Conservation (phyloP, 1,140 invertebrate genomes). For the Maniola jurtina region DNA sequence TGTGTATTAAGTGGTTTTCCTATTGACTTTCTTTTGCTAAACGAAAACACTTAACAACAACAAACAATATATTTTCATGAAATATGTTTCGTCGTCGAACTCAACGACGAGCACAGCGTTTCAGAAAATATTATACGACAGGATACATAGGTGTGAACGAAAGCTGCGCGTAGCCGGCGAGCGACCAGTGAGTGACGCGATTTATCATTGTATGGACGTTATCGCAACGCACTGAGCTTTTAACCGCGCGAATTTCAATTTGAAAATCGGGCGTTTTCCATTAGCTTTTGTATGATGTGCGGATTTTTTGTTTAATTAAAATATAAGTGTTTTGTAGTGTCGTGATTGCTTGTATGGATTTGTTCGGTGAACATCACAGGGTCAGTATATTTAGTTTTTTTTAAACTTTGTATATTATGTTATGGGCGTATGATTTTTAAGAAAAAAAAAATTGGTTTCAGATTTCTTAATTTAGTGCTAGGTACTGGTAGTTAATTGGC, state of each 20-base stretch:
- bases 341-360: conserved; percentile 22
- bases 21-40: too few relatives aligned
- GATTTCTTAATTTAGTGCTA: too few relatives aligned
- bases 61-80: not conserved
- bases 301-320: not conserved
- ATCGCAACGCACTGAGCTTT: conserved; percentile 10
- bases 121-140: not conserved
- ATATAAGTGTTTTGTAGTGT: conserved; percentile 22
- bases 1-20: too few relatives aligned
- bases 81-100: not conserved
- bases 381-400: not conserved
- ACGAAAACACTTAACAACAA: too few relatives aligned
- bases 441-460: too few relatives aligned
- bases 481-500: too few relatives aligned
- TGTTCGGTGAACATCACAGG: conserved; percentile 6
- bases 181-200: conserved; percentile 50
- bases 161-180: conserved; percentile 33
- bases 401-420: too few relatives aligned
- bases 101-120: not conserved
- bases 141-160: conserved; percentile 23
- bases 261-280: conserved; percentile 13
- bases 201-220: conserved; percentile 50
- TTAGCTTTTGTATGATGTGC: conserved; percentile 7
- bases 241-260: conserved; percentile 39
- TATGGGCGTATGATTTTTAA: too few relatives aligned